These are phyloP conservation scores for Coccyzus lansbergi DNA, from an alignment of 2,797 vertebrate genomes.

Conservation along the genomic window DNA sequence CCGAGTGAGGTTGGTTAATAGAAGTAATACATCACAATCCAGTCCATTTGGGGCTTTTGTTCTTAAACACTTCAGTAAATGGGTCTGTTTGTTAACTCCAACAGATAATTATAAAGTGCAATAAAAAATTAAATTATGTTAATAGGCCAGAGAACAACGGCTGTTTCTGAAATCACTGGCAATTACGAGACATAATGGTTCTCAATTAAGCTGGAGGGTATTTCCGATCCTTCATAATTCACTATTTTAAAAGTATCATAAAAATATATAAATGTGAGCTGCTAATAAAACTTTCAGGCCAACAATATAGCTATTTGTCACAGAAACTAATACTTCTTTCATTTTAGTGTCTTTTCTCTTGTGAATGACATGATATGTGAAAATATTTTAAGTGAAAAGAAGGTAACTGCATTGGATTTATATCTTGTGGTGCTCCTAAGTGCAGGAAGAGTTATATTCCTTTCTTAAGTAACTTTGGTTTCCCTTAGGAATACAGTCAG, in stretches of 20 bases:
- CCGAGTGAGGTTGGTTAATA: slow-evolving; percentile 47
- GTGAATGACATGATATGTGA: background rate
- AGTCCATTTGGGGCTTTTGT: slow-evolving; percentile 66
- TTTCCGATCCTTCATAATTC: slow-evolving; percentile 83
- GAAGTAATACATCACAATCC: slow-evolving; percentile 47
- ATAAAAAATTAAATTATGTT: slow-evolving; percentile 98
- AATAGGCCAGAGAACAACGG: slow-evolving; percentile 93
- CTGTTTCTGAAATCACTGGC: slow-evolving; percentile 94
- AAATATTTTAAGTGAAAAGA: slow-evolving; percentile 53
- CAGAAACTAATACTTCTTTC: slow-evolving; percentile 24
- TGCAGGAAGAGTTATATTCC: background rate
- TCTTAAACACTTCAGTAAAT: slow-evolving; percentile 75
- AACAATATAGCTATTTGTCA: slow-evolving; percentile 37
- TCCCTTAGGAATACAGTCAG: slow-evolving; percentile 56
- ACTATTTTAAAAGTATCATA: slow-evolving; percentile 80
- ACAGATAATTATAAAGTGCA: slow-evolving; percentile 82
- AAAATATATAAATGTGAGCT: slow-evolving; percentile 75
- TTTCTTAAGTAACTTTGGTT: slow-evolving; percentile 22
- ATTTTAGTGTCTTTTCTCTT: background rate
- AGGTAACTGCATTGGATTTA: slow-evolving; percentile 12
- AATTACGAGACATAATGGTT: slow-evolving; percentile 98
- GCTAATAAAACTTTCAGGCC: slow-evolving; percentile 78
- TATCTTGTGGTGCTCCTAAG: background rate
- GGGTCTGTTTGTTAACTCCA: slow-evolving; percentile 79
- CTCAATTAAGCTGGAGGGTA: slow-evolving; percentile 95